A percentile compares a stretch with the other conserved stretches of the same genome.
Conservation (phyloP, 2,113 vertebrate species). For the Labeo catla region DNA sequence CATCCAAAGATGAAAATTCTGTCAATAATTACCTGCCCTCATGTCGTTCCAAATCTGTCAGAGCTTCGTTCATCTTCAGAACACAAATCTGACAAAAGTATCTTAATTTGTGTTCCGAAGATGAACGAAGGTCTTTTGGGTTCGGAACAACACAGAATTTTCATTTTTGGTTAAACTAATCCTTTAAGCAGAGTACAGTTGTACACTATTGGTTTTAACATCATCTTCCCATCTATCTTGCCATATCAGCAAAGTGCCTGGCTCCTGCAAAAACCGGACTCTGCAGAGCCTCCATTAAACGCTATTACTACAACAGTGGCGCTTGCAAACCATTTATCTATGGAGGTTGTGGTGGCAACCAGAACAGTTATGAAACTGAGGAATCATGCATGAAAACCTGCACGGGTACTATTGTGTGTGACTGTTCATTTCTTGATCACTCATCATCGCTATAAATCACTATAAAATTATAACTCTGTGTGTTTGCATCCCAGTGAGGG, state of each 20-base stretch:
- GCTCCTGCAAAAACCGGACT: conserved; percentile 47
- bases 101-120: no score
- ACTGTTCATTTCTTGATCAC: not conserved
- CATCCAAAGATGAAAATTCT: no score
- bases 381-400: conserved; percentile 70
- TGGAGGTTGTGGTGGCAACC: conserved; percentile 73
- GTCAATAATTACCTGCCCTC: no score
- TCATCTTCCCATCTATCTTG: not conserved
- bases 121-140: no score
- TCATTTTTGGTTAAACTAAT: no score
- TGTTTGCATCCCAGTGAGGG: conserved; percentile 25
- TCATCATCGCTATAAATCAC: not conserved
- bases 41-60: no score
- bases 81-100: no score
- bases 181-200: not conserved
- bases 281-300: conserved; percentile 40
- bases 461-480: not conserved
- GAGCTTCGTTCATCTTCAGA: no score
- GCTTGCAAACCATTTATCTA: conserved; percentile 66
- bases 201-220: not conserved
- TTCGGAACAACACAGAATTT: no score
- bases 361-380: conserved; percentile 64
- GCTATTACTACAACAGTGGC: conserved; percentile 45
- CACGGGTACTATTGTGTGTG: conserved; percentile 22
- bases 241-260: conserved; percentile 46